Evolutionary conservation across 1,140 invertebrate species (phyloP).

Genomic region (Thaumatotibia leucotreta): DNA sequence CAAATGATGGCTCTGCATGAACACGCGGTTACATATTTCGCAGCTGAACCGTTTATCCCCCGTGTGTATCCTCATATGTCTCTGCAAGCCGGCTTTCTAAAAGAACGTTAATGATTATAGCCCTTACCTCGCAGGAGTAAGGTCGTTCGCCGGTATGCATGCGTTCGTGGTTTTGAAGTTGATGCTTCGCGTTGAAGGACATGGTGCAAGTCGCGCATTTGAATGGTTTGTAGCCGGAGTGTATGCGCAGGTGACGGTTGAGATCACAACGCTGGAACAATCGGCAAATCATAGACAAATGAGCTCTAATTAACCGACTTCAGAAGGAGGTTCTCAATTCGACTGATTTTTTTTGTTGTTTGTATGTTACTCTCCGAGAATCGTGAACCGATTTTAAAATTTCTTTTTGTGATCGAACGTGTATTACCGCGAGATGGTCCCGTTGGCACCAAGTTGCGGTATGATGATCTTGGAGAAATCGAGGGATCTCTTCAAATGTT

Average conservation of each 20-base stretch:
- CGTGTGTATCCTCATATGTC: constrained; percentile 77
- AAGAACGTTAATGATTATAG: constrained; percentile 19
- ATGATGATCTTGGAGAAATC: no score
- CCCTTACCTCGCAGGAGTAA: constrained; percentile 78
- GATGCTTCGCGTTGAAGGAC: constrained; percentile 77
- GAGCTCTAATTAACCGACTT: no score
- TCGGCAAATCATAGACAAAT: no score
- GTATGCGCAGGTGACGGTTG: constrained; percentile 68
- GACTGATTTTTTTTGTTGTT: no score
- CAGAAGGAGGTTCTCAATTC: no score
- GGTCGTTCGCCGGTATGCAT: constrained; percentile 80
- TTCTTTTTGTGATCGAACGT: no score
- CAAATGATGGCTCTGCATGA: constrained; percentile 89
- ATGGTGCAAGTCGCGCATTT: constrained; percentile 74
- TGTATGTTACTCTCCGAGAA: no score
- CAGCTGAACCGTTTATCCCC: constrained; percentile 75
- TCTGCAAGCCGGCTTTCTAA: constrained; percentile 23
- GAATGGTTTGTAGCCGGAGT: constrained; percentile 75
- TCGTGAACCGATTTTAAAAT: no score
- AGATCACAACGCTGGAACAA: constrained; percentile 67
- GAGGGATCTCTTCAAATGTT: no score
- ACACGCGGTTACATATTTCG: constrained; percentile 81
- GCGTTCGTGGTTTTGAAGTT: constrained; percentile 77
- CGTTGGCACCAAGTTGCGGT: no score
- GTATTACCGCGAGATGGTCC: no score